These are phyloP conservation scores for Charadrius vociferus DNA, from an alignment of 2,113 vertebrate genomes.

Conservation along the genomic window DNA sequence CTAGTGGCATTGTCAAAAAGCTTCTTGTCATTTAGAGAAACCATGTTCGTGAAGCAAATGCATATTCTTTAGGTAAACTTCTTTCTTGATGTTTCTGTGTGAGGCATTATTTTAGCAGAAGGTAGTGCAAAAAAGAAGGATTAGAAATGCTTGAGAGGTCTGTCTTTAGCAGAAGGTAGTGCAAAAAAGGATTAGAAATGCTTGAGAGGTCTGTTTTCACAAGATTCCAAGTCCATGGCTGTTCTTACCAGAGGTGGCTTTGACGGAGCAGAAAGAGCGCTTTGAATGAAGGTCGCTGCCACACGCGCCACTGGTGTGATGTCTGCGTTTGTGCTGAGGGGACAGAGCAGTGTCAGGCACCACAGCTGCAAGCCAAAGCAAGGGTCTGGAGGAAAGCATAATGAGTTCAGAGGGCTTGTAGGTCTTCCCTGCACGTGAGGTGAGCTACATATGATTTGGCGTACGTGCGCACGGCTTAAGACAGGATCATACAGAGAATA, in stretches of 20 bases:
- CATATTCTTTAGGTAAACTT: neutral
- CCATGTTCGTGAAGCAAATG: neutral
- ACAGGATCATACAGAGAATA: neutral
- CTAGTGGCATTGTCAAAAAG: neutral
- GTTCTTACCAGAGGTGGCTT: neutral
- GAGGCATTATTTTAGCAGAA: neutral
- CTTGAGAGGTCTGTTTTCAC: neutral
- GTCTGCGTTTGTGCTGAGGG: neutral
- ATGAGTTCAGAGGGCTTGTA: neutral
- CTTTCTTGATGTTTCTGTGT: neutral
- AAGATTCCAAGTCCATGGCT: neutral
- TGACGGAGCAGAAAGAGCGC: fast-evolving
- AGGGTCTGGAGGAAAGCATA: neutral
- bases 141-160: neutral
- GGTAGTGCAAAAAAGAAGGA: neutral
- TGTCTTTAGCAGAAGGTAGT: neutral
- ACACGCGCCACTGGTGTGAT: fast-evolving
- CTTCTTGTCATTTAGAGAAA: neutral
- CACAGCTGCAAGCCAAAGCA: neutral
- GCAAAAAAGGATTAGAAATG: neutral
- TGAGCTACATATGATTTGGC: neutral
- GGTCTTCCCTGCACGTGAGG: neutral
- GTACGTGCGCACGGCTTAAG: neutral
- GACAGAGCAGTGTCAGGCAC: neutral
- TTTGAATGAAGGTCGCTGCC: neutral